Percentiles rank a stretch among this genome's conserved stretches.
Evolutionary conservation across 2,797 vertebrate genomes (phyloP).

Genomic region (Rhinella marina): DNA sequence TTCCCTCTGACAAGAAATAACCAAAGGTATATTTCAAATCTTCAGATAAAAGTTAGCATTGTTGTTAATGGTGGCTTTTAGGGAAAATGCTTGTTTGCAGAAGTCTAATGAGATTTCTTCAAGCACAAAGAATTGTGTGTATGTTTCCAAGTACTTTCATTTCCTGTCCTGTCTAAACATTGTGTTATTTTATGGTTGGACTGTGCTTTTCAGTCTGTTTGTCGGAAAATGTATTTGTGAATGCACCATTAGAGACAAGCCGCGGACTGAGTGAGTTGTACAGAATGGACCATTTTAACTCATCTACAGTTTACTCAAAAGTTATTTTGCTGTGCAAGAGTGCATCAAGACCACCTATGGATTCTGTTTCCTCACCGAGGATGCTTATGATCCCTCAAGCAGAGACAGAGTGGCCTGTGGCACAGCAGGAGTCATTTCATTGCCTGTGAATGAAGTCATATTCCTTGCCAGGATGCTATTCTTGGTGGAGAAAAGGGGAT

Average conservation of each 20-base stretch:
- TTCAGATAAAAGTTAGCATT: slow-evolving; percentile 6
- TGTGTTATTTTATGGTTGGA: slow-evolving; percentile 60
- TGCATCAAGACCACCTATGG: slow-evolving; percentile 66
- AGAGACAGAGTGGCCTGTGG: slow-evolving; percentile 57
- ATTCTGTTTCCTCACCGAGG: slow-evolving; percentile 66
- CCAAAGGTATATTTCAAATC: slow-evolving; percentile 16
- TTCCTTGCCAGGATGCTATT: slow-evolving; percentile 64
- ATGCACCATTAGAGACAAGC: slow-evolving; percentile 58
- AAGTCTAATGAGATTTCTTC: slow-evolving; percentile 44
- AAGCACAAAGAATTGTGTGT: slow-evolving; percentile 46
- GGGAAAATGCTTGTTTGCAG: slow-evolving; percentile 43
- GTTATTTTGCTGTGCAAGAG: slow-evolving; percentile 64
- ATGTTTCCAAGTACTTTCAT: slow-evolving; percentile 45
- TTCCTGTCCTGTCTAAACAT: slow-evolving; percentile 58
- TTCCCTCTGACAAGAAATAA: background rate
- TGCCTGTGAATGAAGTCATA: slow-evolving; percentile 52
- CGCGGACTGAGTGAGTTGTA: slow-evolving; percentile 30
- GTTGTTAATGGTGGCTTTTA: slow-evolving; percentile 32
- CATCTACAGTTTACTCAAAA: slow-evolving; percentile 66
- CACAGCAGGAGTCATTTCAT: slow-evolving; percentile 60
- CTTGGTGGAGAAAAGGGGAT: slow-evolving; percentile 58
- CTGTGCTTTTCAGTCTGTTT: slow-evolving; percentile 56
- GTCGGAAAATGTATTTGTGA: slow-evolving; percentile 61
- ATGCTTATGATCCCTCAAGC: slow-evolving; percentile 67
- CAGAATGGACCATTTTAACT: slow-evolving; percentile 58